Evolutionary conservation across 1,140 invertebrate species (phyloP).

Genomic region (Vanessa atalanta): DNA sequence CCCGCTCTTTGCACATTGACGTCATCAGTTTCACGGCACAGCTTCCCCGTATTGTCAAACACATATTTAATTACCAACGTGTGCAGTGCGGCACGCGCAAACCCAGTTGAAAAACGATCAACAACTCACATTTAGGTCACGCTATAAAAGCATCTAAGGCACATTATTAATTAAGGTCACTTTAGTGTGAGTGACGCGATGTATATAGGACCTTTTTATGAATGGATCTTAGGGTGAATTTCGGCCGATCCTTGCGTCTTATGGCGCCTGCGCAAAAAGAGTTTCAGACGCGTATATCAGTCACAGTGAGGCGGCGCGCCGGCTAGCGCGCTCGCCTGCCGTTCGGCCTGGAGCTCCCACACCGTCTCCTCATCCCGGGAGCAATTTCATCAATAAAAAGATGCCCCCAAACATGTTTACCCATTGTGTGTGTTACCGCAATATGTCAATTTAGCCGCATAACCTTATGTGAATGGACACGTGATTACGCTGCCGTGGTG

Average conservation of each 20-base stretch:
- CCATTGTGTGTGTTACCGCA: conserved; percentile 48
- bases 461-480: conserved; percentile 39
- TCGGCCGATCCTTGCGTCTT: conserved; percentile 70
- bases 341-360: conserved; percentile 40
- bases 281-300: conserved; percentile 61
- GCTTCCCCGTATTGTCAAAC: conserved; percentile 77
- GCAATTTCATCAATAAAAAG: conserved; percentile 70
- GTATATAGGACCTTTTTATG: conserved; percentile 47
- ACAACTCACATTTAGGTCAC: conserved; percentile 5
- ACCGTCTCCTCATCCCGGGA: conserved; percentile 39
- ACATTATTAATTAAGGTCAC: conserved; percentile 17
- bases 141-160: conserved; percentile 28
- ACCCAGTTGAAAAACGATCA: conserved; percentile 36
- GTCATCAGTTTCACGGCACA: conserved; percentile 71
- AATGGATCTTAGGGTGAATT: conserved; percentile 55
- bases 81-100: conserved; percentile 77
- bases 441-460: conserved; percentile 66
- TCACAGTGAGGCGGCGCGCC: conserved; percentile 76
- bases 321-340: conserved; percentile 75
- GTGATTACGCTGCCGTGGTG: conserved; percentile 56
- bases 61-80: conserved; percentile 79
- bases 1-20: conserved; percentile 64
- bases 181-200: conserved; percentile 16
- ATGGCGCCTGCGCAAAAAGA: conserved; percentile 69
- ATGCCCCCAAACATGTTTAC: conserved; percentile 49